Evolutionary conservation across 2,888 invertebrate species (phyloP).

Genomic region (Gnatocerus cornutus): DNA sequence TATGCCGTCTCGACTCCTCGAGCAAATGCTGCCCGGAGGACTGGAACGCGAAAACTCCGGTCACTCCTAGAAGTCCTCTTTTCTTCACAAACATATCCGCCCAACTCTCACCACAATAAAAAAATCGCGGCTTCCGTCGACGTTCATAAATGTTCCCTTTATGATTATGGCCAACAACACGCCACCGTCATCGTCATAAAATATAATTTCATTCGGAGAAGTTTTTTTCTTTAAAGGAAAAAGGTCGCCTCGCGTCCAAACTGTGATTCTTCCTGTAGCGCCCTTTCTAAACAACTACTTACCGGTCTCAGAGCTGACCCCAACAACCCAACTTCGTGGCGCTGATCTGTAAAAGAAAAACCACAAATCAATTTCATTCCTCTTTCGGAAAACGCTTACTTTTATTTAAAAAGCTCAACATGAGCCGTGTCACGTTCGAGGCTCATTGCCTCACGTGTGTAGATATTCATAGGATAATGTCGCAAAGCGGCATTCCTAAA

Average conservation of each 20-base stretch:
- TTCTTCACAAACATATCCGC: neutral
- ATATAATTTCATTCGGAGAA: conserved; percentile 59
- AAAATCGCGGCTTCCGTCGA: conserved; percentile 15
- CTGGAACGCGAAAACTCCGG: no score
- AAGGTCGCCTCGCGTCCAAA: conserved; percentile 38
- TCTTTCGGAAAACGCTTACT: conserved; percentile 28
- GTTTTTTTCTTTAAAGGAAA: conserved; percentile 53
- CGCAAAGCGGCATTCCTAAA: conserved; percentile 50
- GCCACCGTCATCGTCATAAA: conserved; percentile 52
- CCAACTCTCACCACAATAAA: neutral
- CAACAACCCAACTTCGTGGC: conserved; percentile 21
- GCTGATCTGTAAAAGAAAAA: conserved; percentile 40
- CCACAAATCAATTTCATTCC: conserved; percentile 18
- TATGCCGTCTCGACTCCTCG: conserved; percentile 33
- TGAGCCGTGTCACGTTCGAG: conserved; percentile 56
- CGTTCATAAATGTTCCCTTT: conserved; percentile 55
- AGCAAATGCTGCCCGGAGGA: neutral
- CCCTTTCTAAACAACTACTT: conserved; percentile 25
- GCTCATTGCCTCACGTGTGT: conserved; percentile 61
- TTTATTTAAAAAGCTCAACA: conserved; percentile 30
- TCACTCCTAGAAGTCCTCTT: neutral
- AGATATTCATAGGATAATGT: conserved; percentile 55
- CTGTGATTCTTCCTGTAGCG: no score
- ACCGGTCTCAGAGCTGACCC: conserved; percentile 50
- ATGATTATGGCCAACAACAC: conserved; percentile 55